phyloP scores from a whole-genome alignment of 2,888 invertebrate species.

The Pseudanteris insignis region DNA sequence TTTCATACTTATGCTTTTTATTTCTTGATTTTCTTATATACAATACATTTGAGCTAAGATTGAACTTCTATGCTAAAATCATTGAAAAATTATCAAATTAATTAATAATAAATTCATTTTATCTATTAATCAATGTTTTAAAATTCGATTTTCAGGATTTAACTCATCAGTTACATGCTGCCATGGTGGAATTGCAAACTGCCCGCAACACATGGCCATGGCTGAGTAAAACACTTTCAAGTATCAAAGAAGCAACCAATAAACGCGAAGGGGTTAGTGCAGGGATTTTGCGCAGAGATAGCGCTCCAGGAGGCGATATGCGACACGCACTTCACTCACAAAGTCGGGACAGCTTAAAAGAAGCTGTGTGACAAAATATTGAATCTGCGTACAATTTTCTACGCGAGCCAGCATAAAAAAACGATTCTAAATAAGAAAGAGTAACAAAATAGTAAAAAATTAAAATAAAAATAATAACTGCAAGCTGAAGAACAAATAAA shows the following conservation, averaged over 20 bases:
- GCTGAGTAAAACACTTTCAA: slow-evolving; percentile 91
- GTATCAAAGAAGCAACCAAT: slow-evolving; percentile 78
- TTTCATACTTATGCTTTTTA: too few species aligned
- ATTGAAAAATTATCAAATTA: too few species aligned
- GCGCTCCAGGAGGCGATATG: slow-evolving; percentile 65
- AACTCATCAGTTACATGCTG: slow-evolving; percentile 87
- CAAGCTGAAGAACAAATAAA: background rate
- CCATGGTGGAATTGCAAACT: slow-evolving; percentile 79
- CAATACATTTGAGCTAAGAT: too few species aligned
- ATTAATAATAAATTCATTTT: too few species aligned
- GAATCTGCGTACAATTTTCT: slow-evolving; percentile 25
- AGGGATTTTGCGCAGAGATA: slow-evolving; percentile 65
- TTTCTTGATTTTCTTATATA: background rate
- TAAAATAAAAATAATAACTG: background rate
- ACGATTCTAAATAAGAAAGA: background rate
- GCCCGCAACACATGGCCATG: slow-evolving; percentile 86
- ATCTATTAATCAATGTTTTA: background rate
- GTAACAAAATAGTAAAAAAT: too few species aligned
- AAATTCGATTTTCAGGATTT: slow-evolving; percentile 72
- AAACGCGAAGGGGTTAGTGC: slow-evolving; percentile 66
- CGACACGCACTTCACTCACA: slow-evolving; percentile 61
- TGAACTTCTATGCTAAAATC: background rate
- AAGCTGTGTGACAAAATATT: slow-evolving; percentile 57
- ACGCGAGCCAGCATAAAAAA: slow-evolving; percentile 28
- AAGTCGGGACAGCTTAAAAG: slow-evolving; percentile 62